Base-by-base conservation (phyloP, 2,797 vertebrate genomes). In the Antennarius maculatus region DNA sequence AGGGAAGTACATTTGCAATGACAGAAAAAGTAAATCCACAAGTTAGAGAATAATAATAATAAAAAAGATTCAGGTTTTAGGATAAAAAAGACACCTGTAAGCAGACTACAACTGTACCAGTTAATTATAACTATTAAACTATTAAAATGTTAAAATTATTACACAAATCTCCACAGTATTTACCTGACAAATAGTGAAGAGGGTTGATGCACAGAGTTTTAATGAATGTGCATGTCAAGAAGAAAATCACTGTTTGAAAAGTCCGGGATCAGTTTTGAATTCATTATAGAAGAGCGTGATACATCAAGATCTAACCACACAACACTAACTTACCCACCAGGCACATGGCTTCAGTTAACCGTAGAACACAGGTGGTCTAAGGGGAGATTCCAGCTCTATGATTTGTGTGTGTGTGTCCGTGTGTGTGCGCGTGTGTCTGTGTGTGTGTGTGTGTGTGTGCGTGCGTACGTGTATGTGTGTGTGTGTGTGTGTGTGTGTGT, bases 331-430 rank as follows among this genome's bases (percentile, higher is more conserved):
- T 77, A 76, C 78, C 84, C 81, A 86, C 17, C 61, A 69, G 80
- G 77, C 89, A 89, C 90, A 91, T 91, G 90, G 87, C 80, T 91
- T 91, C 86, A 89, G 91, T 92, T 92, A 92, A 86, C 88, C 81
- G 85, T 74, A 81, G 80, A 82, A 77, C 51, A 68, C 90, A 90
- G 89, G 88, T 89, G 92, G 88, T 89, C 88, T 80, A 76, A 83
- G 79, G 85, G 88, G 89, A 80, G 87, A 90, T 91, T 91, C 89
- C 87, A 89, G 76, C 54, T 66, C 49, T 54, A 49, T 39, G 46
- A 68, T 68, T 45, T 16, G 15, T 60, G 55, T 9, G 12, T 48
- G 28, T 18, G 37, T 48, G 50, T 42, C 61, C 41, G 68, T 46
- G 62, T 59, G 69, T 9, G 54, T 61, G 68, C 41, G 56, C 45